These are phyloP conservation scores for Chiridota heheva DNA, from an alignment of 35 echinoderm and acorn worm genomes.

Conservation along the genomic window DNA sequence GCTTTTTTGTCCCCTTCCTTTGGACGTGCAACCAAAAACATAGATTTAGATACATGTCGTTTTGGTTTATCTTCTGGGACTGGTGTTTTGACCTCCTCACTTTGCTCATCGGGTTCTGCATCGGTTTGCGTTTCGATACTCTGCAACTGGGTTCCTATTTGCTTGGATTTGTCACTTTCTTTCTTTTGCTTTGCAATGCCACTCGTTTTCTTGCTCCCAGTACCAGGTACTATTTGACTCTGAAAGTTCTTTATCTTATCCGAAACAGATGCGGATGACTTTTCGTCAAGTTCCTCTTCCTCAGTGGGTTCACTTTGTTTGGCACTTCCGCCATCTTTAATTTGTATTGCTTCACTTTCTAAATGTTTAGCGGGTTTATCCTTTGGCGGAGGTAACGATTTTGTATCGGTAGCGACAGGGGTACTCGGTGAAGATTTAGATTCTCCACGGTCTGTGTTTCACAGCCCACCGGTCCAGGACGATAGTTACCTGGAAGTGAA, in stretches of 20 bases:
- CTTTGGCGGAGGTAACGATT: no score
- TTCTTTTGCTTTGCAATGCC: constrained; percentile 14
- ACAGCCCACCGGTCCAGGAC: no score
- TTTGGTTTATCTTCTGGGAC: constrained; percentile 10
- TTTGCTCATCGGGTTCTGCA: not conserved
- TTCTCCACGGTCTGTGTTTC: no score
- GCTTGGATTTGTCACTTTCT: constrained; percentile 1
- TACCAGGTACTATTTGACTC: constrained; percentile 9
- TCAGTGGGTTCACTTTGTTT: no score
- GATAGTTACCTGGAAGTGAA: constrained; percentile 40
- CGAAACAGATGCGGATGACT: constrained; percentile 36
- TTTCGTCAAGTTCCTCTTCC: constrained; percentile 31
- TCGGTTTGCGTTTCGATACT: no score
- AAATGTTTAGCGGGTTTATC: no score
- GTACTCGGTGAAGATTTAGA: no score
- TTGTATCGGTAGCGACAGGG: no score
- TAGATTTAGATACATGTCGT: constrained; percentile 34
- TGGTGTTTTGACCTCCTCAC: constrained; percentile 19
- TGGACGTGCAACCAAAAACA: constrained; percentile 35
- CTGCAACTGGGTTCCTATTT: no score
- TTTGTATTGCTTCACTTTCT: no score
- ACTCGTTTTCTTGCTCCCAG: constrained; percentile 18
- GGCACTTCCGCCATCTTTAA: no score
- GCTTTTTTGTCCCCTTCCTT: constrained; percentile 5
- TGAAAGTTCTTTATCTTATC: constrained; percentile 40